Evolutionary conservation across 2,888 invertebrate genomes (phyloP).

Genomic region (Ommatoiulus sabulosus): DNA sequence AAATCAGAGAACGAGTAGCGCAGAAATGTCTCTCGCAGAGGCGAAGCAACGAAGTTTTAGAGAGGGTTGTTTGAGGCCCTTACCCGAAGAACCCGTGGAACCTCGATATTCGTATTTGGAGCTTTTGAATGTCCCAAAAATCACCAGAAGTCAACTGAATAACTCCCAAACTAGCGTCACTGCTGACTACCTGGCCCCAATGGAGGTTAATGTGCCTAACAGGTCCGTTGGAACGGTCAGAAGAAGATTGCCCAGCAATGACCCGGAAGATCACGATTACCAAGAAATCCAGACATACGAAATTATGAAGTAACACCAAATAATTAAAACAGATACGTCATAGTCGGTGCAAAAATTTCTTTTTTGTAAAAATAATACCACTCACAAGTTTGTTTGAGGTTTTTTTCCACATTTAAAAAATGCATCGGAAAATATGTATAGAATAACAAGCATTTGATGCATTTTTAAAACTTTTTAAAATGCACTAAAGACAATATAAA

Average conservation of each 20-base stretch:
- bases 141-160: background rate
- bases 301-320: background rate
- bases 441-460: too few species aligned
- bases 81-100: background rate
- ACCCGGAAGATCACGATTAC: background rate
- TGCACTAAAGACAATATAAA: too few species aligned
- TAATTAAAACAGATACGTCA: background rate
- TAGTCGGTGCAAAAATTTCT: too few species aligned
- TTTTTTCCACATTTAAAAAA: too few species aligned
- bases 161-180: background rate
- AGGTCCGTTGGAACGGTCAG: background rate
- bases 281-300: background rate
- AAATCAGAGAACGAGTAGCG: background rate
- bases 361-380: too few species aligned
- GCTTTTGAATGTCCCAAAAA: background rate
- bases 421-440: too few species aligned
- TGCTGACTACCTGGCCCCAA: background rate
- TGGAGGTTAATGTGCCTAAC: background rate
- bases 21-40: background rate
- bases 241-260: background rate
- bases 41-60: background rate
- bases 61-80: background rate
- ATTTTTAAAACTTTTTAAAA: too few species aligned
- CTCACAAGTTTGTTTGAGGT: too few species aligned
- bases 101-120: constrained; percentile 12